Conservation (phyloP, 2,113 vertebrate genomes). For the Galbula dea region DNA sequence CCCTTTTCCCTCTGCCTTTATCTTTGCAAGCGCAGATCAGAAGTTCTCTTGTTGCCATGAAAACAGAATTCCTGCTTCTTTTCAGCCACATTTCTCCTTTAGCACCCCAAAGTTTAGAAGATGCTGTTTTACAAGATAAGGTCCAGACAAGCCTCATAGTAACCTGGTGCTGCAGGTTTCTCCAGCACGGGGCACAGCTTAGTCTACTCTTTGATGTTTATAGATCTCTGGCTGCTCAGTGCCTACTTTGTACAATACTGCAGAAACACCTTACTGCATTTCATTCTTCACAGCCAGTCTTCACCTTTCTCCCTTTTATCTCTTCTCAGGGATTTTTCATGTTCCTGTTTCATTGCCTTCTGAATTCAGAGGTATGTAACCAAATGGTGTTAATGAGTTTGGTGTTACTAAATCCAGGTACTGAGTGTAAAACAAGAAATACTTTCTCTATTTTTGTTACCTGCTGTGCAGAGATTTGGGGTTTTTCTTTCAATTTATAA, state of each 20-base stretch:
- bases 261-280: neutral
- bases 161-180: neutral
- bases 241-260: neutral
- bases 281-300: neutral
- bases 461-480: neutral
- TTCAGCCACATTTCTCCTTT: neutral
- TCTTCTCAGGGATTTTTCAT: constrained; percentile 90
- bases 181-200: neutral
- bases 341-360: constrained; percentile 96
- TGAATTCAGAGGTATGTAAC: constrained; percentile 92
- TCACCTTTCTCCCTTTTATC: neutral
- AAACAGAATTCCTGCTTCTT: neutral
- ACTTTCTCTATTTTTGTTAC: neutral
- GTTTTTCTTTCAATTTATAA: neutral
- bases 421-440: neutral
- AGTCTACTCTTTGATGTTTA: neutral
- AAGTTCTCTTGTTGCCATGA: neutral
- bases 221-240: neutral
- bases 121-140: neutral
- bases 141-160: neutral
- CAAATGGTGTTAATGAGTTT: neutral
- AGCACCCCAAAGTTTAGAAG: neutral
- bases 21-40: neutral
- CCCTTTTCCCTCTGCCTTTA: neutral
- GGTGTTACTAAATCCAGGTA: neutral